These are phyloP conservation scores for Furcifer pardalis DNA, from an alignment of 2,797 vertebrate species.

Conservation along the genomic window DNA sequence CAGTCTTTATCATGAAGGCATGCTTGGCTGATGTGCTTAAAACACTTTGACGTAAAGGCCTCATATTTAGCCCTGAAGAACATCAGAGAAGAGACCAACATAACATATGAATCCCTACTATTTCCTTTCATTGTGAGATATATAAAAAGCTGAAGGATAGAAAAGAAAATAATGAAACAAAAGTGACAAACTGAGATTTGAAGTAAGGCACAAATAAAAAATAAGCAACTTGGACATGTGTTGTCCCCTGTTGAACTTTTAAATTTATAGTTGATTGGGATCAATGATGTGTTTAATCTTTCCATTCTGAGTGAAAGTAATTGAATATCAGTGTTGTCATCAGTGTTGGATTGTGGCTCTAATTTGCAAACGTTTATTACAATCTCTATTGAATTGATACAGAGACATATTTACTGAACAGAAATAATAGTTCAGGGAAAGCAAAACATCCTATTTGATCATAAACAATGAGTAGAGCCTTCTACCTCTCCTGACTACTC, in stretches of 20 bases:
- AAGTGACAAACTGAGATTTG: not conserved
- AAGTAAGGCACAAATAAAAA: not conserved
- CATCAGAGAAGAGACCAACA: not conserved
- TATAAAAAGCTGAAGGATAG: not conserved
- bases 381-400: not conserved
- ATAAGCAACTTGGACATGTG: not conserved
- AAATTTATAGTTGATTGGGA: not conserved
- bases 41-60: slow-evolving; percentile 82
- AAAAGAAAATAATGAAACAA: not conserved
- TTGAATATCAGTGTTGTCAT: not conserved
- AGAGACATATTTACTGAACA: not conserved
- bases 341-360: not conserved
- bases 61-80: slow-evolving; percentile 77
- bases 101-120: not conserved
- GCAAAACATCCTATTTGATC: not conserved
- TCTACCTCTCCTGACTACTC: not conserved
- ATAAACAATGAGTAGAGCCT: not conserved
- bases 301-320: not conserved
- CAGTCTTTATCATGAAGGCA: slow-evolving; percentile 79
- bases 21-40: slow-evolving; percentile 69
- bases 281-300: not conserved
- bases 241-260: not conserved
- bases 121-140: not conserved
- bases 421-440: not conserved
- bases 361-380: not conserved